Conservation (phyloP, 2,797 vertebrate genomes). For the Megaceryle alcyon region DNA sequence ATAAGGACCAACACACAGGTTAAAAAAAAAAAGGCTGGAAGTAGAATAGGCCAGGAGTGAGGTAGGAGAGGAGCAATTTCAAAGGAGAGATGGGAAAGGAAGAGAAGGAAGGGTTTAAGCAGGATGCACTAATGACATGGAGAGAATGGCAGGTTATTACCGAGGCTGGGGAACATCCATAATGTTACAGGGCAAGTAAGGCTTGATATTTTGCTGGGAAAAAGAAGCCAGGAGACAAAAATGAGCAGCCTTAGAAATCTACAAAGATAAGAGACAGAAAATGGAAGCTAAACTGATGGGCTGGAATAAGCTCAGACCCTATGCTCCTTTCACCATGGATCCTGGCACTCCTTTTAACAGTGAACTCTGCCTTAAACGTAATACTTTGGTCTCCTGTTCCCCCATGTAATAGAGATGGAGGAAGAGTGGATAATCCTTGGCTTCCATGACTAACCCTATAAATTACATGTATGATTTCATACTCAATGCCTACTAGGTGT, state of each 20-base stretch:
- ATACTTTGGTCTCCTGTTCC: not conserved
- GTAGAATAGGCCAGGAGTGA: not conserved
- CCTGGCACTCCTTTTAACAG: not conserved
- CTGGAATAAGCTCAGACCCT: not conserved
- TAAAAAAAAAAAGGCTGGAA: not conserved
- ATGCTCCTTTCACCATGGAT: rapidly evolving
- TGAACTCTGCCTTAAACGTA: not conserved
- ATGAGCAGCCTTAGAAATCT: not conserved
- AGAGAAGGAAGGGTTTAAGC: not conserved
- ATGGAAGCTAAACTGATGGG: not conserved
- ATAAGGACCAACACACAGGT: not conserved
- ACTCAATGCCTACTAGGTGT: not conserved
- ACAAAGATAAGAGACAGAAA: not conserved
- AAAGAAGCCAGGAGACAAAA: not conserved
- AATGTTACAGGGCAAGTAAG: not conserved
- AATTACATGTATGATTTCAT: not conserved
- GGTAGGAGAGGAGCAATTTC: not conserved
- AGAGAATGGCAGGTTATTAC: not conserved
- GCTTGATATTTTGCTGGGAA: not conserved
- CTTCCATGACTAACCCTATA: not conserved
- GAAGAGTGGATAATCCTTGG: not conserved
- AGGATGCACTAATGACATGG: not conserved
- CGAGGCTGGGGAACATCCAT: not conserved
- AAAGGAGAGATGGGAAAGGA: not conserved
- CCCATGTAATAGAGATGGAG: not conserved